These are phyloP conservation scores for Aspidapion aeneum DNA, from an alignment of 2,888 invertebrate species.

Conservation along the genomic window DNA sequence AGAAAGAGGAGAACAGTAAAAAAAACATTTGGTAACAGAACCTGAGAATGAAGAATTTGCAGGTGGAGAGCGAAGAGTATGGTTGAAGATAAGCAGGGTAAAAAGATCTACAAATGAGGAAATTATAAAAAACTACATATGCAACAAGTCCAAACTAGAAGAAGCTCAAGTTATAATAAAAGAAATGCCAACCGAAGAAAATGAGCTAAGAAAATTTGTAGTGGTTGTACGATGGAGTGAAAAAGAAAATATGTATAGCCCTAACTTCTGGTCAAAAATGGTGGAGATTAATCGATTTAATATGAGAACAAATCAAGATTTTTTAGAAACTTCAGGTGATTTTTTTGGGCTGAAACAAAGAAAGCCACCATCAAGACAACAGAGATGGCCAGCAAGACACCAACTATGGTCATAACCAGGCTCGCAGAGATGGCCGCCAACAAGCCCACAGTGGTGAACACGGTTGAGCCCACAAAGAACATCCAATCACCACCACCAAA, in stretches of 20 bases:
- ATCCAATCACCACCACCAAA: neutral
- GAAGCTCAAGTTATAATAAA: neutral
- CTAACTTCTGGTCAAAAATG: neutral
- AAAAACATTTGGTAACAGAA: neutral
- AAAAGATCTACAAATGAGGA: neutral
- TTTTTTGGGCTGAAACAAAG: neutral
- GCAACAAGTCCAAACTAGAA: neutral
- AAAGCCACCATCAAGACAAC: neutral
- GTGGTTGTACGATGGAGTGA: neutral
- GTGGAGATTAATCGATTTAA: neutral
- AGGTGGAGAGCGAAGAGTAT: constrained; percentile 1
- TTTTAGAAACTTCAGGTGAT: neutral
- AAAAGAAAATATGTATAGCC: neutral
- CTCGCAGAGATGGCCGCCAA: too few relatives aligned
- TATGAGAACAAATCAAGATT: neutral
- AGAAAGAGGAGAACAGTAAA: too few relatives aligned
- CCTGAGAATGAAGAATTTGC: neutral
- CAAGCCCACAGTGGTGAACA: too few relatives aligned
- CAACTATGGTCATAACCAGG: too few relatives aligned
- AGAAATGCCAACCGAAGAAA: constrained; percentile 2
- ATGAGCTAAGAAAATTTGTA: neutral
- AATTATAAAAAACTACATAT: neutral
- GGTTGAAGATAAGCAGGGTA: neutral
- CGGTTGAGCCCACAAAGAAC: neutral
- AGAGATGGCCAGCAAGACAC: too few relatives aligned